These are phyloP conservation scores for Papilio helenus DNA, from an alignment of 1,140 invertebrate species.

Conservation along the genomic window DNA sequence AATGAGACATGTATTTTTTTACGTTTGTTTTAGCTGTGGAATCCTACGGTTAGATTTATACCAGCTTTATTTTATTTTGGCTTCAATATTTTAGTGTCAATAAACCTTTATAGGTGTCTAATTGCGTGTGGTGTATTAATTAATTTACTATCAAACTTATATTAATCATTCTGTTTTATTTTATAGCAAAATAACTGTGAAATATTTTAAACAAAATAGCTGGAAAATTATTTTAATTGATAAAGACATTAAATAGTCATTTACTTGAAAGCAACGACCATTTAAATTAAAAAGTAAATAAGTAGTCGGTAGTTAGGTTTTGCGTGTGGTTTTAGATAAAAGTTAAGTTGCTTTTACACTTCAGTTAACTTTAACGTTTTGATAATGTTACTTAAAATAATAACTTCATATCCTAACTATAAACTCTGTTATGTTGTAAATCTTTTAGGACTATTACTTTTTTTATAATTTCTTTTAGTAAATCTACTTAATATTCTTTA, in stretches of 20 bases:
- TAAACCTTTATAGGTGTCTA: slow-evolving; percentile 24
- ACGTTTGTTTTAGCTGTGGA: background rate
- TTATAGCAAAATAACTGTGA: background rate
- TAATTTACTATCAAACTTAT: slow-evolving; percentile 17
- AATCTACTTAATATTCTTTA: no score
- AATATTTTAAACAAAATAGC: background rate
- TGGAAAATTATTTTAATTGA: background rate
- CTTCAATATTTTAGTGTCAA: slow-evolving; percentile 16
- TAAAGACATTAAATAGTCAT: slow-evolving; percentile 10
- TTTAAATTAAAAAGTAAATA: background rate
- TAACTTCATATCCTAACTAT: no score
- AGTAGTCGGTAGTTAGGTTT: background rate
- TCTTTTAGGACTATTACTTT: no score
- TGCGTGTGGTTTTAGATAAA: background rate
- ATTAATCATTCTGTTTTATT: background rate
- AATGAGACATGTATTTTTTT: background rate
- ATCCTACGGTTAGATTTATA: slow-evolving; percentile 34
- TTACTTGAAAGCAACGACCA: background rate
- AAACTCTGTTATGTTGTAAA: no score
- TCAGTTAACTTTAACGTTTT: no score
- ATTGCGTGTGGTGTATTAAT: slow-evolving; percentile 12
- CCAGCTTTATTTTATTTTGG: slow-evolving; percentile 26
- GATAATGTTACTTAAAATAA: no score
- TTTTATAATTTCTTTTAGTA: no score
- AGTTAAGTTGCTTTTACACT: slow-evolving; percentile 5